Evolutionary conservation across 2,888 invertebrate genomes (phyloP), one percentile per base, ranked within the genome.

Genomic region (Augochlorella aurata): DNA sequence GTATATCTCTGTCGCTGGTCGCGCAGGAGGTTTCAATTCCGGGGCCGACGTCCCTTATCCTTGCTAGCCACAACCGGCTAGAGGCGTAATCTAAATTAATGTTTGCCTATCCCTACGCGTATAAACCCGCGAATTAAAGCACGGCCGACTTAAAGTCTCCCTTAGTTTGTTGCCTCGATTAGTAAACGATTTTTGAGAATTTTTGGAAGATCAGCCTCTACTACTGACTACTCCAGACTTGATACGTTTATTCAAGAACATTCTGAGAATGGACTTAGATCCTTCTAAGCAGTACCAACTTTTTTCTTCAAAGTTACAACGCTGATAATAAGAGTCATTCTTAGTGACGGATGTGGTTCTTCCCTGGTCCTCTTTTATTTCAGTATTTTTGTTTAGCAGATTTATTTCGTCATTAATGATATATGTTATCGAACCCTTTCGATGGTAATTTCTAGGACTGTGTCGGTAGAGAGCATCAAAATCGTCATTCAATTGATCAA

Each of bases 11-110:
- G 21, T 47, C 52, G 63, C 49, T 81, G 74, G 78, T 61, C 85
- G 76, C 81, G 79, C 50, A 76, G 71, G 69, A 82, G 82, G 68
- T 85, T 85, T 85, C 85, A 85, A 85, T 85, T 85, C 84, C 84
- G 12, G 72, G 54, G 58, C 71, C 21, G 63, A 71, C 72, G 65
- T 75, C 81, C 83, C 83, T 77, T 84, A 83, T 80, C 83, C 83
- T 74, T 63, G 63, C 84, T 84, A 86, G 84, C 87, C 87, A 80
- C 87, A 87, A 84, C 86, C 83, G 80, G 87, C 84, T 86, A 84
- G 81, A 80, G 75, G 76, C 82, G 81, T 89, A 89, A 89, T 88
- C 89, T 89, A 85, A 86, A 88, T 86, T 89, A 87, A 89, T 89
- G 85, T 88, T 79, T 85, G 87, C 88, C 82, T 82, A 82, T 82